A percentile compares a stretch with the other conserved stretches of the same genome.
Evolutionary conservation across 2,797 vertebrate genomes (phyloP).

Genomic region (Natrix natrix): DNA sequence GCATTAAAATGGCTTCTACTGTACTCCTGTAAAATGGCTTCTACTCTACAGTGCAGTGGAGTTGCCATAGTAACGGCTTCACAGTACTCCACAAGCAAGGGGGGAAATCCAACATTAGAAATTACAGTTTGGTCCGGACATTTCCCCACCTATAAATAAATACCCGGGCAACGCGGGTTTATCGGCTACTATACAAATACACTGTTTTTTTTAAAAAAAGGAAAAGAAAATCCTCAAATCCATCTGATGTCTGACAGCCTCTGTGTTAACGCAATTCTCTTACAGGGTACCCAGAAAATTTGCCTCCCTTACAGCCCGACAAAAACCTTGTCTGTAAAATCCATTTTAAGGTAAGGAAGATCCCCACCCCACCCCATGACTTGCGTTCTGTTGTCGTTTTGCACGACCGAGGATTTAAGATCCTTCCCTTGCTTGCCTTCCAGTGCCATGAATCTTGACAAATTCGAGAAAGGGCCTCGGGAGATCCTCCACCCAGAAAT

Average conservation of each 20-base stretch:
- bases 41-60: too few species aligned
- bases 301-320: constrained; percentile 98
- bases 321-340: constrained; percentile 98
- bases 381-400: not conserved
- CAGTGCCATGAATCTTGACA: constrained; percentile 98
- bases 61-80: too few species aligned
- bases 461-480: constrained; percentile 94
- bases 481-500: constrained; percentile 97
- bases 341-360: constrained; percentile 90
- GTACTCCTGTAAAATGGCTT: too few species aligned
- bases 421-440: constrained; percentile 45
- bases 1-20: too few species aligned
- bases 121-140: too few species aligned
- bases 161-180: too few species aligned
- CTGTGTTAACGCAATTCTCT: constrained; percentile 51
- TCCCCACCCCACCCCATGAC: fast-evolving
- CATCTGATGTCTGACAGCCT: constrained; percentile 9
- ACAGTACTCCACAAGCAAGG: too few species aligned
- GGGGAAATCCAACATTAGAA: too few species aligned
- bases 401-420: not conserved
- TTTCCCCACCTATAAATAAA: too few species aligned
- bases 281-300: constrained; percentile 96
- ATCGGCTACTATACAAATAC: too few species aligned
- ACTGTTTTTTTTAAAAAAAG: too few species aligned
- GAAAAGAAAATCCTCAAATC: not conserved